Percentiles rank a stretch among this genome's conserved stretches.
These are phyloP conservation scores for Tonatia bakeri DNA, from an alignment of 2,113 vertebrate genomes.

Conservation along the genomic window DNA sequence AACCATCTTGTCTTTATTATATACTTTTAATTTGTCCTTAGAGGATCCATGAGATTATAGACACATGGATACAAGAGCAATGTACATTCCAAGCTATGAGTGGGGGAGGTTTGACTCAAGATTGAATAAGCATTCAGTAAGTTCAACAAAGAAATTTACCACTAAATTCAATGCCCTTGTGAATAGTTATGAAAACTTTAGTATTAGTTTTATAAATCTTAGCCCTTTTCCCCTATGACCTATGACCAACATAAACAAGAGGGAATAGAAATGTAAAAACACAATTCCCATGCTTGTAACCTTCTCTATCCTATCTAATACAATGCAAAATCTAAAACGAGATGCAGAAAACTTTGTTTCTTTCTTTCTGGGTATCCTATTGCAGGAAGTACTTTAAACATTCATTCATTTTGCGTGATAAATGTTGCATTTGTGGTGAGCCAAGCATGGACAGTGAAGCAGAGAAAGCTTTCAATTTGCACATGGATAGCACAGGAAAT, in stretches of 20 bases:
- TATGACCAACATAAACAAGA: slow-evolving; percentile 35
- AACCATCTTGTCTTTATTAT: slow-evolving; percentile 53
- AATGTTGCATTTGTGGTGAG: slow-evolving; percentile 65
- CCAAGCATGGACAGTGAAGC: slow-evolving; percentile 66
- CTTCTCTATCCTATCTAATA: slow-evolving; percentile 57
- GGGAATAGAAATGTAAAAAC: slow-evolving; percentile 56
- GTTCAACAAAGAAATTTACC: slow-evolving; percentile 1
- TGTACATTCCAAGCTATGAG: background rate
- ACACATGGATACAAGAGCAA: slow-evolving; percentile 1
- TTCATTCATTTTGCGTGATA: slow-evolving; percentile 35
- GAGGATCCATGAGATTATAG: slow-evolving; percentile 31
- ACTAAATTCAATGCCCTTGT: slow-evolving; percentile 24
- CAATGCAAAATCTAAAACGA: slow-evolving; percentile 42
- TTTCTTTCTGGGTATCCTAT: background rate
- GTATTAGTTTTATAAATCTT: slow-evolving; percentile 64
- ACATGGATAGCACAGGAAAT: slow-evolving; percentile 43
- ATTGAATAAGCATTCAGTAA: background rate
- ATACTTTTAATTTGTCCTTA: slow-evolving; percentile 34
- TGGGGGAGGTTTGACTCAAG: background rate
- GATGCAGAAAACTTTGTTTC: background rate
- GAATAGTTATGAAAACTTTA: slow-evolving; percentile 55
- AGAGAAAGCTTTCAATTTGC: slow-evolving; percentile 52
- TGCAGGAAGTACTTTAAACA: slow-evolving; percentile 37
- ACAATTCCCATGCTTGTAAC: slow-evolving; percentile 41
- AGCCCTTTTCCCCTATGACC: background rate